A percentile compares a stretch with the other conserved stretches of the same genome.
phyloP scores from a whole-genome alignment of 2,888 invertebrate genomes.

The Cryptocephalus moraei region DNA sequence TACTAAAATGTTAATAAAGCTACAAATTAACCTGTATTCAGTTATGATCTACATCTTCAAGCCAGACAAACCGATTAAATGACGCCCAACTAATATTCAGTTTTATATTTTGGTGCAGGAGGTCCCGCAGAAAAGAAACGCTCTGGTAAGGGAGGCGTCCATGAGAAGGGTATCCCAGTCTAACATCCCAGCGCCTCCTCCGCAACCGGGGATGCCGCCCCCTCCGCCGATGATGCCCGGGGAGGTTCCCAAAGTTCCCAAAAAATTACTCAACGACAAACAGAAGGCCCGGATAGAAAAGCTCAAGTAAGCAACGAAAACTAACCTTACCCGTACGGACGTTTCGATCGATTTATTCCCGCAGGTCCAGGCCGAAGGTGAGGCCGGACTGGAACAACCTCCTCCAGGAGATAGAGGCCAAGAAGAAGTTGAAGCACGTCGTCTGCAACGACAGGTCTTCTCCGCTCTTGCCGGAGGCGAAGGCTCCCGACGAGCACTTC shows the following conservation, averaged over 20 bases:
- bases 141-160: constrained; percentile 32
- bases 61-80: too few species aligned
- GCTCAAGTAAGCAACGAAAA: constrained; percentile 45
- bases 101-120: constrained; percentile 15
- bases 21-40: too few species aligned
- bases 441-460: constrained; percentile 72
- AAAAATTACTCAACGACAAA: constrained; percentile 43
- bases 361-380: constrained; percentile 58
- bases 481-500: constrained; percentile 61
- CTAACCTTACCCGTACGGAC: not conserved
- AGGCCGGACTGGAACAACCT: constrained; percentile 83
- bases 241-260: constrained; percentile 39
- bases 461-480: constrained; percentile 47
- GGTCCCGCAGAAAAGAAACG: constrained; percentile 30
- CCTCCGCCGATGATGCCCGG: constrained; percentile 58
- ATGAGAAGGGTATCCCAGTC: constrained; percentile 26
- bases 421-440: constrained; percentile 68
- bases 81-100: too few species aligned
- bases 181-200: constrained; percentile 23
- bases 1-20: too few species aligned
- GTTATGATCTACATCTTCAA: too few species aligned
- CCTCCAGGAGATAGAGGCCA: constrained; percentile 85
- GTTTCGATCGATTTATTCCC: constrained; percentile 1
- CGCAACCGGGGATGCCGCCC: constrained; percentile 50
- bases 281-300: constrained; percentile 61